Percentiles rank a stretch among this genome's conserved stretches.
These are phyloP conservation scores for Resseliella maxima DNA, from an alignment of 2,888 invertebrate genomes.

Conservation along the genomic window DNA sequence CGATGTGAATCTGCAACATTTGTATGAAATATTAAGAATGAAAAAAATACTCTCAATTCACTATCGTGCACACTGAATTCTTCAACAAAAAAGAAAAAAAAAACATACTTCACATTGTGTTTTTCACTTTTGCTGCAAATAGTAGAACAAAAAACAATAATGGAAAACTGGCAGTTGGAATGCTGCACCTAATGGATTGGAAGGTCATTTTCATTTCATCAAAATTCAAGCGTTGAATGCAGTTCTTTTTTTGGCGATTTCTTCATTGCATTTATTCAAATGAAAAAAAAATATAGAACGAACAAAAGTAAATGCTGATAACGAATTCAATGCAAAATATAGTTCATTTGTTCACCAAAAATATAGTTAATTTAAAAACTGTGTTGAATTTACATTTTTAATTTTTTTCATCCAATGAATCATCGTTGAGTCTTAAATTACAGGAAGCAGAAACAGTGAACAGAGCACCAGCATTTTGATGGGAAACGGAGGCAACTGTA, in stretches of 20 bases:
- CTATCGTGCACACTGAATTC: neutral
- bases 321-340: neutral
- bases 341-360: neutral
- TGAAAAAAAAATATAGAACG: neutral
- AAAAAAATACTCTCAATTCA: neutral
- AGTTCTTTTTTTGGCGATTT: neutral
- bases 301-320: neutral
- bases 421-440: neutral
- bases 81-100: too few relatives aligned
- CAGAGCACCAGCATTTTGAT: too few relatives aligned
- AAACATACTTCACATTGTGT: neutral
- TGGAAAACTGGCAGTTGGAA: neutral
- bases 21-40: neutral
- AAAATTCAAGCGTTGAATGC: neutral
- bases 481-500: too few relatives aligned
- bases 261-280: neutral
- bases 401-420: neutral
- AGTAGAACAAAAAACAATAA: neutral
- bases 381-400: neutral
- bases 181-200: neutral
- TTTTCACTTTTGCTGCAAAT: neutral
- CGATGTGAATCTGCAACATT: neutral
- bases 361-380: too few relatives aligned
- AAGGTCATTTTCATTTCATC: conserved; percentile 8
- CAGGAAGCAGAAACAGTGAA: too few relatives aligned